Evolutionary conservation across 2,888 invertebrate species (phyloP).

Genomic region (Diaphora mendica): DNA sequence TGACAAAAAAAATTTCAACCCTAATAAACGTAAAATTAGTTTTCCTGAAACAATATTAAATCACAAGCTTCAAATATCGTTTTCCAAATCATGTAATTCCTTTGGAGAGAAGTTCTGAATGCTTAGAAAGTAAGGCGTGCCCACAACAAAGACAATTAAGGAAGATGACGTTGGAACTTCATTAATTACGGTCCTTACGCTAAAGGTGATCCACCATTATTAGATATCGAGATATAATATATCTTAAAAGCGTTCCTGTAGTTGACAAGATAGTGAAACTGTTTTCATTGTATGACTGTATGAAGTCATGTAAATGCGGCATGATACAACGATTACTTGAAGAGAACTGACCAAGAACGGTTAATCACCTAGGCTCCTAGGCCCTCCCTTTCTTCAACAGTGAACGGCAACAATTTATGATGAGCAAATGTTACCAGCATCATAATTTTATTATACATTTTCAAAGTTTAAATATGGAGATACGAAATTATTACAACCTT

Average conservation of each 20-base stretch:
- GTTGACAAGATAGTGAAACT: not conserved
- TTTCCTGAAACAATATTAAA: not conserved
- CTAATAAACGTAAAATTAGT: too few relatives aligned
- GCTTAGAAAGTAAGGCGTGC: constrained; percentile 31
- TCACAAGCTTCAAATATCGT: not conserved
- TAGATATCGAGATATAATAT: not conserved
- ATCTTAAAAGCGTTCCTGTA: not conserved
- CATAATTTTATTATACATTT: too few relatives aligned
- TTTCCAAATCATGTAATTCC: constrained; percentile 26
- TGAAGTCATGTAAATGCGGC: too few relatives aligned
- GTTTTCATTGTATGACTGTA: too few relatives aligned
- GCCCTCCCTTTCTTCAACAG: too few relatives aligned
- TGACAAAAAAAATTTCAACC: too few relatives aligned
- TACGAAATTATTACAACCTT: too few relatives aligned
- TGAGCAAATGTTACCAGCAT: too few relatives aligned
- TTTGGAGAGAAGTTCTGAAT: constrained; percentile 31
- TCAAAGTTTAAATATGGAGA: not conserved
- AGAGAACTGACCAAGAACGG: too few relatives aligned
- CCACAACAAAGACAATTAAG: constrained; percentile 44
- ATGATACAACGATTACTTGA: too few relatives aligned
- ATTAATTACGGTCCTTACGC: constrained; percentile 36
- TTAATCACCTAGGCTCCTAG: too few relatives aligned
- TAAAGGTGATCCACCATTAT: not conserved
- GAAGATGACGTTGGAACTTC: constrained; percentile 27
- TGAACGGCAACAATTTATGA: too few relatives aligned